Evolutionary conservation across 2,113 vertebrate species (phyloP).

Genomic region (Odontesthes bonariensis): DNA sequence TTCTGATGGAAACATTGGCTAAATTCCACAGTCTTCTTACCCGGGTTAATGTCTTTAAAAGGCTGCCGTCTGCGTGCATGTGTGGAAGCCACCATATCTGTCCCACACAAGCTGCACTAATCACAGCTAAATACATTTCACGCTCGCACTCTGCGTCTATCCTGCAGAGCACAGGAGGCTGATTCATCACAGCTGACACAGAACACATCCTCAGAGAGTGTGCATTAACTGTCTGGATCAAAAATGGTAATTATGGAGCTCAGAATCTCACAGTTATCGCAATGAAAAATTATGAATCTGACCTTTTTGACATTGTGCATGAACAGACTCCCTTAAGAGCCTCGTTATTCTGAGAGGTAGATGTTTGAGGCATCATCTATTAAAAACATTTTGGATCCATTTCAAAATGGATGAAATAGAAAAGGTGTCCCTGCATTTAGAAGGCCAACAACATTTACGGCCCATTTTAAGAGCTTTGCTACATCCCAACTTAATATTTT

Average conservation of each 20-base stretch:
- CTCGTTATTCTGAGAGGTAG: not conserved
- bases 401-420: no score
- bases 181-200: conserved; percentile 9
- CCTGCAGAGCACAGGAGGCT: not conserved
- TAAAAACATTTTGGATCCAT: no score
- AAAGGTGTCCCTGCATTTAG: no score
- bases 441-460: no score
- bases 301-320: not conserved
- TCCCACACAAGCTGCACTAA: conserved; percentile 29
- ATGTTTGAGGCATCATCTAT: no score
- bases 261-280: not conserved
- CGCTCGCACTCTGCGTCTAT: not conserved
- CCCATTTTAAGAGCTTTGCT: no score
- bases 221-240: not conserved
- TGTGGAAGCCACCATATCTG: not conserved
- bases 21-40: conserved; percentile 44
- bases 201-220: not conserved
- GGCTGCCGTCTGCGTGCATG: not conserved
- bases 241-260: not conserved
- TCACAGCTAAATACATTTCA: conserved; percentile 34
- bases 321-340: not conserved
- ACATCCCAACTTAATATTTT: no score
- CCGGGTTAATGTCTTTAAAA: conserved; percentile 13
- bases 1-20: conserved; percentile 65
- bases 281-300: not conserved